Evolutionary conservation across 2,888 invertebrate genomes (phyloP).

Genomic region (Cepaea hortensis): DNA sequence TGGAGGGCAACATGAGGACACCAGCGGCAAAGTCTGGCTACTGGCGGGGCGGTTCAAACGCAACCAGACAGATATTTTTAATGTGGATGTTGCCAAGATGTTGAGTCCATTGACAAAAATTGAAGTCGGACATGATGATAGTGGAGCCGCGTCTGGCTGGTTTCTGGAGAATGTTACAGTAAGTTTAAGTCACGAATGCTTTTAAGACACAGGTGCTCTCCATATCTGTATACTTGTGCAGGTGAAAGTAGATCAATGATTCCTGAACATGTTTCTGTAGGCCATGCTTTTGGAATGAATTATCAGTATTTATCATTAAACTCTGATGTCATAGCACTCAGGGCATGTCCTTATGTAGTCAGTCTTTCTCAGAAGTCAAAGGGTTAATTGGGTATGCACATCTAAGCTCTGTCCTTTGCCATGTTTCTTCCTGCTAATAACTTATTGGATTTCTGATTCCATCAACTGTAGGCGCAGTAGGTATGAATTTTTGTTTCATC

Average conservation of each 20-base stretch:
- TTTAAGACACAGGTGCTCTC: not conserved
- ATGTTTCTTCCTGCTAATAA: no score
- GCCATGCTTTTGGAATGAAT: no score
- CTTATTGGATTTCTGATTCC: no score
- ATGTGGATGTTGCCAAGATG: slow-evolving; percentile 70
- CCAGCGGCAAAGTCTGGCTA: slow-evolving; percentile 75
- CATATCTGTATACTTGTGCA: not conserved
- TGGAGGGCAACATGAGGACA: slow-evolving; percentile 65
- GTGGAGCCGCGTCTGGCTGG: slow-evolving; percentile 74
- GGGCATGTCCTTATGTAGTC: no score
- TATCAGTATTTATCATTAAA: no score
- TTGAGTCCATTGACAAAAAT: slow-evolving; percentile 73
- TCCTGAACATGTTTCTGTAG: not conserved
- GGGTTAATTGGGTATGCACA: no score
- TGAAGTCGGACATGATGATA: slow-evolving; percentile 75
- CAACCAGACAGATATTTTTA: slow-evolving; percentile 72
- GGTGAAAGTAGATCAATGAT: not conserved
- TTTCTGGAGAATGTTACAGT: slow-evolving; percentile 70
- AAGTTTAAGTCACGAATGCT: not conserved
- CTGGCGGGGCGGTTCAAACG: slow-evolving; percentile 73
- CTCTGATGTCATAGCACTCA: no score
- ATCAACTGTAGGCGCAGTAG: no score
- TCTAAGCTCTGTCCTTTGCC: no score
- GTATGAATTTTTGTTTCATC: no score
- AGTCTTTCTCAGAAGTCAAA: no score